Evolutionary conservation across 2,888 invertebrate genomes (phyloP), one percentile per base, ranked within the genome.

Genomic region (Isotomurus palustris): DNA sequence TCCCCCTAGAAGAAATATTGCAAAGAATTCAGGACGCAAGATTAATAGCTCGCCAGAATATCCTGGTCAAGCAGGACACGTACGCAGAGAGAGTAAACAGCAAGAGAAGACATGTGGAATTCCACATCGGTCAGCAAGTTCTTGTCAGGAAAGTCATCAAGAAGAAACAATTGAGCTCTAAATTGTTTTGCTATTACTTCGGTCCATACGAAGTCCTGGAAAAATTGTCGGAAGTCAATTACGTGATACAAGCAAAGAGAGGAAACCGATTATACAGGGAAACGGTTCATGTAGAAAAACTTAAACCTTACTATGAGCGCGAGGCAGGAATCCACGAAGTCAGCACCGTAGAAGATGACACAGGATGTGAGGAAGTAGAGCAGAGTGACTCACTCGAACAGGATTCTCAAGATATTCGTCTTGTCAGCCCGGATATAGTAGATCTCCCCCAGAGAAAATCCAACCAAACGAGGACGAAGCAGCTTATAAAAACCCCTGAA

Each of bases 201-300:
- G 40, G 40, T 40, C 40, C 40, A 6, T 40, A 40, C 17, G 17
- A 8, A 10, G 17, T 40, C 6, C 6, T 40, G 10, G 19, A 4
- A 6, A 49, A 35, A 32, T 29, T 40, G 10, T 14, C 40, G 2
- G 35, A 49, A 3, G 44, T 56, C 1, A 56, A 56, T 27, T 56
- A 50, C 22, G 22, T 8, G 2, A 25, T 56, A 3, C 29, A 56
- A 35, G 10, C 27, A 14, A 14, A 17, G 6, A n/a, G n/a, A n/a
- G 22, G 21, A n/a, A 40, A 40, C 3, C 25, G 19, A 3, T 25
- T 4, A 2, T 2, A 38, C 8, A 17, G 14, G 5, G n/a, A 48
- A 43, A 48, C 19, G 19, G 49, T 40, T 1, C 56, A 56, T 25
- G 41, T 49, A n/a, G 56, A 56, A 17, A 56, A 51, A 25, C 40